These are phyloP conservation scores for Campylomormyrus numenius DNA, from an alignment of 2,113 vertebrate genomes.

Conservation along the genomic window DNA sequence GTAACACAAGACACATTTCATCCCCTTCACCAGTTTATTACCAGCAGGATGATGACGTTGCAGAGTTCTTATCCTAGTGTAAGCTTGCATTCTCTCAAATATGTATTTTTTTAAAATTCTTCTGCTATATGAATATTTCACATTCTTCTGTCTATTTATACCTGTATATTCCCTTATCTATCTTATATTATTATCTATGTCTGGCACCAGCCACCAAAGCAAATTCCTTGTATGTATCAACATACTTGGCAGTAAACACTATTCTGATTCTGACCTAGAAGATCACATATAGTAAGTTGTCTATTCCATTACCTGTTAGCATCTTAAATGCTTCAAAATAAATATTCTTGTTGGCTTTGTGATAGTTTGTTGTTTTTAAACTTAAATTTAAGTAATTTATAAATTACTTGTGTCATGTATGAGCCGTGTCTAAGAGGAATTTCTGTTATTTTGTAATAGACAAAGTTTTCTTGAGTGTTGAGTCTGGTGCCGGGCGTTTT, in stretches of 20 bases:
- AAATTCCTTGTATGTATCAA: too few relatives aligned
- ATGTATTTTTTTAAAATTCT: too few relatives aligned
- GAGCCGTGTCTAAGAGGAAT: background rate
- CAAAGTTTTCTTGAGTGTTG: background rate
- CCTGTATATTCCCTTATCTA: too few relatives aligned
- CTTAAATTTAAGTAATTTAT: background rate
- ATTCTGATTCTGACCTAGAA: too few relatives aligned
- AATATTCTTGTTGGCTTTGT: background rate
- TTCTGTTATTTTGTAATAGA: background rate
- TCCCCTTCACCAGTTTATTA: background rate
- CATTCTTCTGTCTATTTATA: too few relatives aligned
- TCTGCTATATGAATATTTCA: too few relatives aligned
- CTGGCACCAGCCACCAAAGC: too few relatives aligned
- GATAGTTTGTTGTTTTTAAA: background rate
- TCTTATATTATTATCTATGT: too few relatives aligned
- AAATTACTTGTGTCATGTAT: background rate
- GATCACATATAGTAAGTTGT: background rate
- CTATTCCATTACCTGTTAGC: background rate
- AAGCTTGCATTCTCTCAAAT: too few relatives aligned
- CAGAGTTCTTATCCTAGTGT: background rate
- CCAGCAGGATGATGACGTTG: background rate
- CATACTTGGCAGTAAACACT: too few relatives aligned
- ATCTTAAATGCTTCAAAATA: background rate
- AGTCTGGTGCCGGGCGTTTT: constrained; percentile 19
- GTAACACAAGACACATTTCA: background rate